Conservation (phyloP, 2,113 vertebrate species). For the Hemicordylus capensis region DNA sequence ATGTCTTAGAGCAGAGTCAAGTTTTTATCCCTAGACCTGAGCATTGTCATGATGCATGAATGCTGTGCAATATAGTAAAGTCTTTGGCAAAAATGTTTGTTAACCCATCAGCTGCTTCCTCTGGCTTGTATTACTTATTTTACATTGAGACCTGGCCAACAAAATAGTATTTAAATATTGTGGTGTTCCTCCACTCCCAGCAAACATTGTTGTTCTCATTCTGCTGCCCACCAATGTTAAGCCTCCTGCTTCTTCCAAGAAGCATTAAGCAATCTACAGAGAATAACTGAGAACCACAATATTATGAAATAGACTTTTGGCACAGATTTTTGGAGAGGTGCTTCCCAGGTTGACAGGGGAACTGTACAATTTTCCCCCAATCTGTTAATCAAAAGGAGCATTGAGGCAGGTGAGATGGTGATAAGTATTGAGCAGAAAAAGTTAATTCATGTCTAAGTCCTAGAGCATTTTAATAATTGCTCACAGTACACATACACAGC, state of each 20-base stretch:
- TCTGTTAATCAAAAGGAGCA: slow-evolving; percentile 57
- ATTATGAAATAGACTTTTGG: slow-evolving; percentile 66
- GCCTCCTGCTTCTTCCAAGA: neutral
- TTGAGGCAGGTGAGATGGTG: slow-evolving; percentile 59
- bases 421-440: slow-evolving; percentile 71
- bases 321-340: slow-evolving; percentile 64
- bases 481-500: slow-evolving; percentile 43
- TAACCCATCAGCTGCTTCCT: too few relatives aligned
- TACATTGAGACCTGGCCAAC: too few relatives aligned
- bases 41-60: too few relatives aligned
- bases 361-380: slow-evolving; percentile 62
- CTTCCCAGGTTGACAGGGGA: slow-evolving; percentile 64
- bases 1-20: too few relatives aligned
- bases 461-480: slow-evolving; percentile 68
- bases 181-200: neutral
- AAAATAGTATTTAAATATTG: neutral
- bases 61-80: too few relatives aligned
- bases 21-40: neutral
- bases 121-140: too few relatives aligned
- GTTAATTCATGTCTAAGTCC: slow-evolving; percentile 62
- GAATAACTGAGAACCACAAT: slow-evolving; percentile 27
- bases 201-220: neutral
- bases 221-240: neutral
- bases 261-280: slow-evolving; percentile 42
- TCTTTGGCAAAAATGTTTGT: too few relatives aligned